A percentile compares a stretch with the other conserved stretches of the same genome.
Conservation (phyloP, 2,888 invertebrate species). For the Brachyopa scutellaris region DNA sequence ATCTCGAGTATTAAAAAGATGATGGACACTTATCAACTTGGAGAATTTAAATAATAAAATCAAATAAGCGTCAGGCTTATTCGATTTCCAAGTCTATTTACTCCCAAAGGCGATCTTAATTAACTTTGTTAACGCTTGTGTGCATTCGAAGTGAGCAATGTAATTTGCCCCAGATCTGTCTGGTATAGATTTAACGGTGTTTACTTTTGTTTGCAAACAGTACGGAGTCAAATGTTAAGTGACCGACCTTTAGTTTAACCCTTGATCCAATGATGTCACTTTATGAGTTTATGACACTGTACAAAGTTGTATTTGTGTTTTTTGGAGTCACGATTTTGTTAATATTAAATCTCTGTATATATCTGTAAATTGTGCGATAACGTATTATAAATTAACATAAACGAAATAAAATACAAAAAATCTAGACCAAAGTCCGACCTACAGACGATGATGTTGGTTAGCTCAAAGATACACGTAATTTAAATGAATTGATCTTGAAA, state of each 20-base stretch:
- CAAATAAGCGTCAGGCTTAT: too few species aligned
- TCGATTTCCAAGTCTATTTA: too few species aligned
- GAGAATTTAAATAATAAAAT: constrained; percentile 28
- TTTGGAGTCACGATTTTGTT: constrained; percentile 20
- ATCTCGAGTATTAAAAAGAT: constrained; percentile 26
- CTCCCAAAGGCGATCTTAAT: too few species aligned
- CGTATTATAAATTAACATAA: too few species aligned
- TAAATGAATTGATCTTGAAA: constrained; percentile 17
- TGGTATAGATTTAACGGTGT: background rate
- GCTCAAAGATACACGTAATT: background rate
- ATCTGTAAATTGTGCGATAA: too few species aligned
- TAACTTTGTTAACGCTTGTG: constrained; percentile 13
- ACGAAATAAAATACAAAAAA: too few species aligned
- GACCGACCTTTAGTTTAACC: background rate
- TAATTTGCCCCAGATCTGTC: background rate
- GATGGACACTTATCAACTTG: constrained; percentile 35
- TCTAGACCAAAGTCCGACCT: background rate
- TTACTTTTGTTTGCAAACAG: background rate
- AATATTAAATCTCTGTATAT: too few species aligned
- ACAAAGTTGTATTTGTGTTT: background rate
- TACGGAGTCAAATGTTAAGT: background rate
- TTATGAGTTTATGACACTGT: too few species aligned
- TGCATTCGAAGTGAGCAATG: background rate
- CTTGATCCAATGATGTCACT: constrained; percentile 6
- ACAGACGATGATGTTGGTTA: background rate